Conservation (phyloP, 2,797 vertebrate genomes). For the Oophaga sylvatica region DNA sequence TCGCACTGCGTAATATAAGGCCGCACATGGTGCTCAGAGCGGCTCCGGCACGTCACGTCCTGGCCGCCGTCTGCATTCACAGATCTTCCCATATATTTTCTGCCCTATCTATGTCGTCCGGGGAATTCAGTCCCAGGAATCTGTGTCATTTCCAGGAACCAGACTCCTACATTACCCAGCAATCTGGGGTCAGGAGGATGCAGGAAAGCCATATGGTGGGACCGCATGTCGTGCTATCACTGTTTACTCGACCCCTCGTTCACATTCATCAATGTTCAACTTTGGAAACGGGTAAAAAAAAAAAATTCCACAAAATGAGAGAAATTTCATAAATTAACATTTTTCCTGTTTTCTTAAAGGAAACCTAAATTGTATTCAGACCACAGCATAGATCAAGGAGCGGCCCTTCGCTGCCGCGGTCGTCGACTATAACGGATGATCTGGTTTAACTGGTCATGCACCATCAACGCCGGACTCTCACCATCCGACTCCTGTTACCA, state of each 20-base stretch:
- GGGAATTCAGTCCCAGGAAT: neutral
- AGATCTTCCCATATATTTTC: neutral
- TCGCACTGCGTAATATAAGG: neutral
- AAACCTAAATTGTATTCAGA: neutral
- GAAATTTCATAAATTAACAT: neutral
- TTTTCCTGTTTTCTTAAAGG: neutral
- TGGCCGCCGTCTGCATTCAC: neutral
- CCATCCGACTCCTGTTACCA: neutral
- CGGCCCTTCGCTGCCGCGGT: too few species aligned
- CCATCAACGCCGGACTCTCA: neutral
- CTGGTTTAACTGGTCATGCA: neutral
- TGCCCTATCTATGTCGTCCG: neutral
- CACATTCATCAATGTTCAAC: neutral
- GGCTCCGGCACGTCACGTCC: neutral
- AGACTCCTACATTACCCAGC: constrained; percentile 11
- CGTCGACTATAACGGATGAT: neutral
- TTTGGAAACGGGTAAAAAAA: neutral
- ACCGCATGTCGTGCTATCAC: neutral
- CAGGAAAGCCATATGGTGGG: constrained; percentile 12
- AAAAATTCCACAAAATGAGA: neutral
- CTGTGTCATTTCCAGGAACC: constrained; percentile 18
- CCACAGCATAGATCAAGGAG: neutral
- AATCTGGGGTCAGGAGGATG: constrained; percentile 25
- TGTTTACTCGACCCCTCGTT: neutral
- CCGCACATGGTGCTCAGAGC: neutral